A percentile compares a stretch with the other conserved stretches of the same genome.
Conservation (phyloP, 2,888 invertebrate genomes). For the Zeuzera pyrina region DNA sequence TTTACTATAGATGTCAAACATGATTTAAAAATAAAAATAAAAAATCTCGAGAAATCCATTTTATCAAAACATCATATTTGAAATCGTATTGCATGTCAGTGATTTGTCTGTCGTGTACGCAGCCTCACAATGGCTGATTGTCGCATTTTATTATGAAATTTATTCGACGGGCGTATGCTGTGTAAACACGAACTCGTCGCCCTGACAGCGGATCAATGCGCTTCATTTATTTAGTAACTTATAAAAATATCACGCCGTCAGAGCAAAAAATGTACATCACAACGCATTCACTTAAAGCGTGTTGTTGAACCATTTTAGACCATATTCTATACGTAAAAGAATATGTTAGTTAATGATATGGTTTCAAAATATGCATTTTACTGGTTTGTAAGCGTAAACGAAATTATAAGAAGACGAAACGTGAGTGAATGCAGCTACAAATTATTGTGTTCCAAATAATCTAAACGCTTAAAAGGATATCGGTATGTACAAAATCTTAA, state of each 20-base stretch:
- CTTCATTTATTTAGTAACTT: constrained; percentile 66
- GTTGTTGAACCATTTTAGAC: no score
- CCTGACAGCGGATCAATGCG: constrained; percentile 57
- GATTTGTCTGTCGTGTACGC: constrained; percentile 34
- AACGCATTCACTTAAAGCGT: no score
- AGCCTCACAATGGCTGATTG: constrained; percentile 34
- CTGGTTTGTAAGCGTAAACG: no score
- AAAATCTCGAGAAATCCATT: not conserved
- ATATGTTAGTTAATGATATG: no score
- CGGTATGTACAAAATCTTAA: no score
- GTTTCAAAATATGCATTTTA: no score
- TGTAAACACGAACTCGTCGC: constrained; percentile 45
- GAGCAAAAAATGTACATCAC: constrained; percentile 2
- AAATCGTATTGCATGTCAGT: constrained; percentile 16
- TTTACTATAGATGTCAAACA: not conserved
- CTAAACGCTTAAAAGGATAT: no score
- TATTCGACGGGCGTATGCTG: constrained; percentile 31
- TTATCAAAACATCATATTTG: not conserved
- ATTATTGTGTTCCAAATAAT: no score
- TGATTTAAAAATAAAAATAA: not conserved
- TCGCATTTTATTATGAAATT: constrained; percentile 29
- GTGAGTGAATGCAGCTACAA: constrained; percentile 21
- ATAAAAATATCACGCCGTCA: constrained; percentile 43
- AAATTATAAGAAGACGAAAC: constrained; percentile 15
- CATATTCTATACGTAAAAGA: no score